A percentile compares a stretch with the other conserved stretches of the same genome.
Evolutionary conservation across 2,113 vertebrate species (phyloP).

Genomic region (Phoxinus phoxinus): DNA sequence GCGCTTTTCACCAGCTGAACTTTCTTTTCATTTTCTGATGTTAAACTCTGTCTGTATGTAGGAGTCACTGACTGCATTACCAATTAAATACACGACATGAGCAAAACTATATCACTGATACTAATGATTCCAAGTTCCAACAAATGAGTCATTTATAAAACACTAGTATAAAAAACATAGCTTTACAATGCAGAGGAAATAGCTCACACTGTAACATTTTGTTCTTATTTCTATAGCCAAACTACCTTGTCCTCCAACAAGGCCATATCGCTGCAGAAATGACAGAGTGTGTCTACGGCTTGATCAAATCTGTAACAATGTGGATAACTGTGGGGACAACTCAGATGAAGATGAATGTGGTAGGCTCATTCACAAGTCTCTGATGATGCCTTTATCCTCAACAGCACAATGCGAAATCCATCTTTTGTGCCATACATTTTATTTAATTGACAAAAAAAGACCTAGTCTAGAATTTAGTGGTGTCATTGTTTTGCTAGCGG

Average conservation of each 20-base stretch:
- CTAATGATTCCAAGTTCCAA: not conserved
- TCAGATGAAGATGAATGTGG: slow-evolving; percentile 94
- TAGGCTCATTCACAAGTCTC: slow-evolving; percentile 67
- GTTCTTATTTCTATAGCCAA: slow-evolving; percentile 78
- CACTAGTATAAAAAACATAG: not conserved
- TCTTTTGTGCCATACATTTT: not conserved
- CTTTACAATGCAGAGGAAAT: not conserved
- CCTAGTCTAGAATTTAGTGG: not conserved
- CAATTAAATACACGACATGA: not conserved
- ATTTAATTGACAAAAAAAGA: slow-evolving; percentile 18
- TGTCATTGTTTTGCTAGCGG: not conserved
- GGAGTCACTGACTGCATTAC: not conserved
- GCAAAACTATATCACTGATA: not conserved
- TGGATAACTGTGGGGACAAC: slow-evolving; percentile 96
- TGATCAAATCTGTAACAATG: slow-evolving; percentile 89
- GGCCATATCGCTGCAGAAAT: slow-evolving; percentile 89
- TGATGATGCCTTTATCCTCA: slow-evolving; percentile 30
- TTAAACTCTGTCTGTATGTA: not conserved
- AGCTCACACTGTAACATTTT: slow-evolving; percentile 2
- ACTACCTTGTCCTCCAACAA: slow-evolving; percentile 88
- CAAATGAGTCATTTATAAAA: not conserved
- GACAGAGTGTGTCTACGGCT: slow-evolving; percentile 87
- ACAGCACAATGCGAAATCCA: slow-evolving; percentile 18
- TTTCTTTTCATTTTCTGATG: not conserved
- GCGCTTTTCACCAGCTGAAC: not conserved